phyloP scores from a whole-genome alignment of 2,888 invertebrate genomes.

The Platerodrilus igneus region DNA sequence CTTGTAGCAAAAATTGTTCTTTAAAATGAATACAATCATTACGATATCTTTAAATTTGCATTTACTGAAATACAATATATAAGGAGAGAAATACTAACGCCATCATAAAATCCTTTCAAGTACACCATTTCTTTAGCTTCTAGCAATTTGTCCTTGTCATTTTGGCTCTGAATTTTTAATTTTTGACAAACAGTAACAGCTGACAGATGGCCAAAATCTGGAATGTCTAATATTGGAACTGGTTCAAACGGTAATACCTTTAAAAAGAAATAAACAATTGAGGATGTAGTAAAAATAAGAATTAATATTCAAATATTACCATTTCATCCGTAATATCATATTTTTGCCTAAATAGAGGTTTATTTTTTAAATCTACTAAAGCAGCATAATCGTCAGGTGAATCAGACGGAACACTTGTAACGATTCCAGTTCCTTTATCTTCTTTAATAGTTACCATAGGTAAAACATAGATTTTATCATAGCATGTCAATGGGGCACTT shows the following conservation, averaged over 20 bases:
- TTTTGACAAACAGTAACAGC: slow-evolving; percentile 82
- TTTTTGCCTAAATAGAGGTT: slow-evolving; percentile 86
- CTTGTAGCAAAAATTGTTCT: no score
- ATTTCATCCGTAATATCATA: slow-evolving; percentile 81
- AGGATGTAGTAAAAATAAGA: background rate
- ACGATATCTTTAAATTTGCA: no score
- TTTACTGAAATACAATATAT: background rate
- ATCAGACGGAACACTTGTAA: slow-evolving; percentile 97
- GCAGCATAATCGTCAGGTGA: slow-evolving; percentile 99
- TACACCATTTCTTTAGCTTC: slow-evolving; percentile 97
- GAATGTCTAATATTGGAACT: slow-evolving; percentile 87
- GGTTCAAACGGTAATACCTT: slow-evolving; percentile 60
- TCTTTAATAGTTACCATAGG: slow-evolving; percentile 98
- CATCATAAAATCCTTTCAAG: slow-evolving; percentile 93
- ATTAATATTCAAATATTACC: slow-evolving; percentile 47
- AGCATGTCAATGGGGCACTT: slow-evolving; percentile 78
- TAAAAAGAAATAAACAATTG: slow-evolving; percentile 25
- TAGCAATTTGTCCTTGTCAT: slow-evolving; percentile 87
- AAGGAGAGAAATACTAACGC: slow-evolving; percentile 49
- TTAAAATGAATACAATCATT: no score
- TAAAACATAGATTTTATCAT: slow-evolving; percentile 81
- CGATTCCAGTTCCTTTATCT: slow-evolving; percentile 97
- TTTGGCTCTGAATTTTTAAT: slow-evolving; percentile 95
- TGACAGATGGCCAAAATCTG: slow-evolving; percentile 79
- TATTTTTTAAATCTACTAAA: slow-evolving; percentile 90